Percentiles rank a stretch among this genome's conserved stretches.
Conservation (phyloP, 2,888 invertebrate genomes). For the Lasioglossum marginatum region DNA sequence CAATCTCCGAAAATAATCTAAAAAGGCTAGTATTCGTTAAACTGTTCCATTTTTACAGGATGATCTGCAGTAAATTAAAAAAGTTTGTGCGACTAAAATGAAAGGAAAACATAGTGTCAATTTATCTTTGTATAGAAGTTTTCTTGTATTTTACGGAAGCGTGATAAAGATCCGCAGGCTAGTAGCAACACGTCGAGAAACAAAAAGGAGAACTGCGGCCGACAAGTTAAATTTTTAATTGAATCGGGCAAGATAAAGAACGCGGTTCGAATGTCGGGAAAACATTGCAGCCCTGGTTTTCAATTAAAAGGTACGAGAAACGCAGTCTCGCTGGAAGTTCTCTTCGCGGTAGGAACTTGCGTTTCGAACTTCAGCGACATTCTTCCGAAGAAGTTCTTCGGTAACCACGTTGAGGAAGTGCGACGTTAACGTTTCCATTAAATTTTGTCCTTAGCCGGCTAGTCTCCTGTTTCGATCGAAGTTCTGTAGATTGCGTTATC, state of each 20-base stretch:
- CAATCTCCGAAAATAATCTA: too few relatives aligned
- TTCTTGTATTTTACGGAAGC: background rate
- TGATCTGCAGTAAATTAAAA: too few relatives aligned
- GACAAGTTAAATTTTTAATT: background rate
- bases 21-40: too few relatives aligned
- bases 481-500: too few relatives aligned
- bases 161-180: background rate
- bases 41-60: too few relatives aligned
- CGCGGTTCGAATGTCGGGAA: background rate
- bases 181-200: background rate
- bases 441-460: background rate
- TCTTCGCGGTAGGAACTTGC: background rate
- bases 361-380: background rate
- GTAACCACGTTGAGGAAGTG: background rate
- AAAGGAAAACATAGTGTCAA: too few relatives aligned
- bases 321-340: background rate
- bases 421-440: background rate
- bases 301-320: background rate
- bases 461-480: background rate
- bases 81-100: too few relatives aligned
- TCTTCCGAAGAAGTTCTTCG: background rate
- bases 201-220: background rate
- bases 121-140: too few relatives aligned
- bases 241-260: constrained; percentile 2
- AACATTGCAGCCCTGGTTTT: background rate